Evolutionary conservation across 1,140 invertebrate genomes (phyloP).

Genomic region (Drosophila pseudoobscura): DNA sequence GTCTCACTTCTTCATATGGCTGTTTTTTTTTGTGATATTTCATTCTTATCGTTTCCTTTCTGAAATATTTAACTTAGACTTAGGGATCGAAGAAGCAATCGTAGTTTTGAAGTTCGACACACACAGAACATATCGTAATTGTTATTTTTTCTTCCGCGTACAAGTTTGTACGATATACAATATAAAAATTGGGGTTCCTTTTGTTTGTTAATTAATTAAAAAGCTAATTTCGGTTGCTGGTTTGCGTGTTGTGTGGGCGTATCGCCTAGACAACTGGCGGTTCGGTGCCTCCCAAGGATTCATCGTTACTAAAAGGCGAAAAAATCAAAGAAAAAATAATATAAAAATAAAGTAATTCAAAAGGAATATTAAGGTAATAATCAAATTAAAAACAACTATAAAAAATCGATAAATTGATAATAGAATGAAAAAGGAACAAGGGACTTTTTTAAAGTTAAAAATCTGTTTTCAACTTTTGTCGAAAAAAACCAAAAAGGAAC

Average conservation of each 20-base stretch:
- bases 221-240: constrained; percentile 63
- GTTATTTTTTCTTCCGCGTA: constrained; percentile 13
- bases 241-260: constrained; percentile 10
- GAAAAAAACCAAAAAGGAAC: no score
- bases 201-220: constrained; percentile 61
- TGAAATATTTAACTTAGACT: constrained; percentile 44
- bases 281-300: constrained; percentile 66
- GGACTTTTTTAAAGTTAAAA: no score
- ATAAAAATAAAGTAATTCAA: constrained; percentile 24
- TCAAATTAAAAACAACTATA: not conserved
- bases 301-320: constrained; percentile 54
- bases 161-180: constrained; percentile 28
- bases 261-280: constrained; percentile 72
- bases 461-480: no score
- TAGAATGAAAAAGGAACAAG: not conserved
- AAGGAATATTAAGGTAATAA: not conserved
- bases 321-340: constrained; percentile 19
- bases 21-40: constrained; percentile 34
- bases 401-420: not conserved
- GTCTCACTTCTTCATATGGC: constrained; percentile 40
- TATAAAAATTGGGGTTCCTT: constrained; percentile 50
- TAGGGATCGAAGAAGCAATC: constrained; percentile 51
- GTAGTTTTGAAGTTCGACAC: not conserved
- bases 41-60: constrained; percentile 30
- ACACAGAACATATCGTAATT: constrained; percentile 32